A percentile compares a stretch with the other conserved stretches of the same genome.
phyloP scores from a whole-genome alignment of 2,113 vertebrate species.

The Leucopsar rothschildi region DNA sequence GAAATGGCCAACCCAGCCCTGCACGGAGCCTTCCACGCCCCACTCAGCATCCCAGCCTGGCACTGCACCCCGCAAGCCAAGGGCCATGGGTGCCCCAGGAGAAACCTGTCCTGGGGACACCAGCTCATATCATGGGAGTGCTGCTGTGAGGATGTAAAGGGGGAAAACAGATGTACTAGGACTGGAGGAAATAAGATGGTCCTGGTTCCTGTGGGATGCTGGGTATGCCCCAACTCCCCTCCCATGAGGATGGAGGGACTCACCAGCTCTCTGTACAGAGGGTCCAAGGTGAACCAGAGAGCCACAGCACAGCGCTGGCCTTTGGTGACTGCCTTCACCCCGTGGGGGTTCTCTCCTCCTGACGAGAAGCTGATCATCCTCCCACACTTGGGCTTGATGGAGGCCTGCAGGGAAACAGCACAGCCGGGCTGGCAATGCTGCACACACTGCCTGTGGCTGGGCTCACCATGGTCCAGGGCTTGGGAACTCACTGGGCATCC shows the following conservation, averaged over 20 bases:
- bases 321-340: constrained; percentile 90
- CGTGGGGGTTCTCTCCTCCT: constrained; percentile 93
- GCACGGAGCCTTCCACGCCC: neutral
- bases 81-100: neutral
- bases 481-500: neutral
- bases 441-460: neutral
- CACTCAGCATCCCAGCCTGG: neutral
- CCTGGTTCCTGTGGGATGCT: neutral
- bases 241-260: neutral
- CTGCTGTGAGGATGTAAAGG: neutral
- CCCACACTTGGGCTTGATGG: constrained; percentile 91
- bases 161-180: neutral
- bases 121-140: neutral
- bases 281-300: constrained; percentile 94
- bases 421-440: neutral
- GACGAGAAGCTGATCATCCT: constrained; percentile 96
- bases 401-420: constrained; percentile 75
- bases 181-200: neutral
- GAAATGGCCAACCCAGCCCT: neutral
- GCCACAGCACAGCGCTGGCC: constrained; percentile 94
- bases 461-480: neutral
- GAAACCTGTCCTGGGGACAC: neutral
- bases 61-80: neutral
- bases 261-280: constrained; percentile 92
- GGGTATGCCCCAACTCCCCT: neutral